Evolutionary conservation across 2,113 vertebrate species (phyloP).

Genomic region (Colinus virginianus): DNA sequence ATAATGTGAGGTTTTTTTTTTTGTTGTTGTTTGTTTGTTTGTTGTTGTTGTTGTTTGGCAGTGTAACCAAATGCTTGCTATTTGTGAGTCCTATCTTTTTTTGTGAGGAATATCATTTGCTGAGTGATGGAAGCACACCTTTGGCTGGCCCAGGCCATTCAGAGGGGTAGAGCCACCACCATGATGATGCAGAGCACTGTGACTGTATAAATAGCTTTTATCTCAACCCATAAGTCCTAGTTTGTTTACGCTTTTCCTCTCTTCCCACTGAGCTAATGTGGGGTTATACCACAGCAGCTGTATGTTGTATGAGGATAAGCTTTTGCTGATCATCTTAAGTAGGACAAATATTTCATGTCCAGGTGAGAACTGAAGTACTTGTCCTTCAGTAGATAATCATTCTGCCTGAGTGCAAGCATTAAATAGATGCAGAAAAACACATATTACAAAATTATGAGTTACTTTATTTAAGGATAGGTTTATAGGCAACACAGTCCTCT

Average conservation of each 20-base stretch:
- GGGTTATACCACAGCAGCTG: not conserved
- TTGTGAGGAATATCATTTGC: not conserved
- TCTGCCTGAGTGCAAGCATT: not conserved
- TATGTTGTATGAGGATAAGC: not conserved
- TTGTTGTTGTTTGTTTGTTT: too few relatives aligned
- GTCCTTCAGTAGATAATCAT: not conserved
- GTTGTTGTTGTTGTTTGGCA: not conserved
- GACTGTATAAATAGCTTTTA: too few relatives aligned
- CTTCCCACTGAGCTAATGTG: too few relatives aligned
- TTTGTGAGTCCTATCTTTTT: not conserved
- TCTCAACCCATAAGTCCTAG: too few relatives aligned
- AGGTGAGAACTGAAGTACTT: not conserved
- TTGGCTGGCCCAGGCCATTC: too few relatives aligned
- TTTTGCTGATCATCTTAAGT: not conserved
- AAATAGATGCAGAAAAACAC: not conserved
- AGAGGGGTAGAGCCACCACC: too few relatives aligned
- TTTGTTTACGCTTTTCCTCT: too few relatives aligned
- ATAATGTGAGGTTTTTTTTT: not conserved
- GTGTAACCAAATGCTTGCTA: not conserved
- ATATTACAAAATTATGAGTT: not conserved
- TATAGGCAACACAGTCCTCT: not conserved
- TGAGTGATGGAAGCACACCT: too few relatives aligned
- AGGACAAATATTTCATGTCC: not conserved
- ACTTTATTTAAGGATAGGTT: not conserved
- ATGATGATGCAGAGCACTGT: too few relatives aligned